phyloP scores from a whole-genome alignment of 2,113 vertebrate species.

The Sander vitreus region DNA sequence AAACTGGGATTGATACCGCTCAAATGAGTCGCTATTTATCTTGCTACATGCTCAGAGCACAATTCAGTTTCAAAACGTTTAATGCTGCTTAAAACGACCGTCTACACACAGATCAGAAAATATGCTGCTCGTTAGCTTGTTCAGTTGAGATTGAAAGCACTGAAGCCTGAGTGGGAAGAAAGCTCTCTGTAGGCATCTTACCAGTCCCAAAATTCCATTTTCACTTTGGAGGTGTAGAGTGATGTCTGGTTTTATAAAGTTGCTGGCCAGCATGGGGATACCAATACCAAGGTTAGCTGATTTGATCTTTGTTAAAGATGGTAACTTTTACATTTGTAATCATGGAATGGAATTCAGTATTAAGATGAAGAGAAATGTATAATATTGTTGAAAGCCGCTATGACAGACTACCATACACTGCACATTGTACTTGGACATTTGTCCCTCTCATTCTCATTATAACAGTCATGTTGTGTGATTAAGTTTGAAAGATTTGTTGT shows the following conservation, averaged over 20 bases:
- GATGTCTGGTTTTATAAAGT: constrained; percentile 95
- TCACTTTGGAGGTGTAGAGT: constrained; percentile 98
- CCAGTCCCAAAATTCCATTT: constrained; percentile 97
- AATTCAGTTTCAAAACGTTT: constrained; percentile 15
- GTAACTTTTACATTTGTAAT: background rate
- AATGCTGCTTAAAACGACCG: background rate
- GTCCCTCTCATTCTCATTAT: background rate
- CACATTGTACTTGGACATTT: background rate
- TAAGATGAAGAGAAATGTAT: background rate
- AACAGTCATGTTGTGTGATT: background rate
- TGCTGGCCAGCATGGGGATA: constrained; percentile 97
- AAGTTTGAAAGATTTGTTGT: background rate
- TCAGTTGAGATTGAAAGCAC: constrained; percentile 26
- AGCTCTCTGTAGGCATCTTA: constrained; percentile 80
- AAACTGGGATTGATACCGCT: constrained; percentile 22
- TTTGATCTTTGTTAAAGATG: constrained; percentile 62
- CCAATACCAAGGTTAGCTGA: constrained; percentile 98
- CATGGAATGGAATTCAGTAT: background rate
- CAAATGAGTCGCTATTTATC: constrained; percentile 40
- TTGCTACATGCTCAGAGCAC: constrained; percentile 3
- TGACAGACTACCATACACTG: background rate
- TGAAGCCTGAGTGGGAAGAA: constrained; percentile 2
- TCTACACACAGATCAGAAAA: background rate
- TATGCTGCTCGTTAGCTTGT: constrained; percentile 24
- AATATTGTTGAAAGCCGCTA: background rate